phyloP scores from a whole-genome alignment of 2,888 invertebrate species.

The Lasioglossum vierecki region DNA sequence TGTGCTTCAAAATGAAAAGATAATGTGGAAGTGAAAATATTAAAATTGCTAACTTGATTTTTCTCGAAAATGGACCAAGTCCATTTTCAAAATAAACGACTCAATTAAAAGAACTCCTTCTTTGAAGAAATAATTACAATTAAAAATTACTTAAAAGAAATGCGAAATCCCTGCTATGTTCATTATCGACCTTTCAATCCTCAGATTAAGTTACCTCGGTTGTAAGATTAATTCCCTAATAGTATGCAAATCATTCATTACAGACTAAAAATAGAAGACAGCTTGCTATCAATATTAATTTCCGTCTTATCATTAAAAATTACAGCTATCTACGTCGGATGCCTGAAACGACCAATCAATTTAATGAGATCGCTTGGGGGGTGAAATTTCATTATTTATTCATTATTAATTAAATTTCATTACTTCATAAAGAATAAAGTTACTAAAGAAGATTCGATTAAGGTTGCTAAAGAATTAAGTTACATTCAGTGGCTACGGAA shows the following conservation, averaged over 20 bases:
- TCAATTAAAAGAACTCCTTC: too few species aligned
- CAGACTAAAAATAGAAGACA: constrained; percentile 21
- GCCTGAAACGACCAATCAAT: not conserved
- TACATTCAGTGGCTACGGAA: not conserved
- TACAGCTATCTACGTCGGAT: not conserved
- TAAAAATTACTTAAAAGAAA: not conserved
- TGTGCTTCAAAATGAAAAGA: too few species aligned
- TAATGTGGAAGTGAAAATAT: too few species aligned
- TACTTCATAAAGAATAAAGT: not conserved
- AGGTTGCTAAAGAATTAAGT: not conserved
- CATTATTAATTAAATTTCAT: not conserved
- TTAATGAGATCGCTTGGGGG: not conserved
- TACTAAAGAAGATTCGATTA: not conserved
- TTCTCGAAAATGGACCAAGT: too few species aligned
- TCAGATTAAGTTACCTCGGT: not conserved
- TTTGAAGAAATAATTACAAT: not conserved
- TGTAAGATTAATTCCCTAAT: not conserved
- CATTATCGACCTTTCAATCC: not conserved
- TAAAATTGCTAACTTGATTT: too few species aligned
- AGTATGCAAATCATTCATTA: not conserved
- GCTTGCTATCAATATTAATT: not conserved
- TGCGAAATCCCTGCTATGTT: not conserved
- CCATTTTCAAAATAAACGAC: too few species aligned
- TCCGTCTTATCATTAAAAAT: not conserved
- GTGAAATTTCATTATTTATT: not conserved